Evolutionary conservation across 2,888 invertebrate species (phyloP).

Genomic region (Baronia brevicornis): DNA sequence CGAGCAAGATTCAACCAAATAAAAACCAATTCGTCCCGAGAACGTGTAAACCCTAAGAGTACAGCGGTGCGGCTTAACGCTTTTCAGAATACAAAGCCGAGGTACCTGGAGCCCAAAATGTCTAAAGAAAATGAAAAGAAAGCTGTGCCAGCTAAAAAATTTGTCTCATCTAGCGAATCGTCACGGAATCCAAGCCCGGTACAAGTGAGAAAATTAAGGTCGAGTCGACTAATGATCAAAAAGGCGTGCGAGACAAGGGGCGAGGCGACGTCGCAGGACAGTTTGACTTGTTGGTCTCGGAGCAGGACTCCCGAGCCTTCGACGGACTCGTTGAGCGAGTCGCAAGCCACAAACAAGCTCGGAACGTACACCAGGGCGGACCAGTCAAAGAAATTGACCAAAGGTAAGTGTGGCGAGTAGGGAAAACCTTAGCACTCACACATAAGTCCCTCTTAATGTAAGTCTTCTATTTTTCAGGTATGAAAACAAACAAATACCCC

Average conservation of each 20-base stretch:
- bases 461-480: constrained; percentile 1
- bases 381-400: constrained; percentile 35
- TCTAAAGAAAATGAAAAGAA: constrained; percentile 30
- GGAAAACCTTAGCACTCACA: constrained; percentile 1
- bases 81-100: constrained; percentile 66
- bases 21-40: constrained; percentile 40
- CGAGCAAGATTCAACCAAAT: constrained; percentile 53
- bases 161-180: constrained; percentile 78
- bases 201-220: constrained; percentile 50
- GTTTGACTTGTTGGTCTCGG: constrained; percentile 58
- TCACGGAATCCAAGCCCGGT: constrained; percentile 82
- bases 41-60: constrained; percentile 24
- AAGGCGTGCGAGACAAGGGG: constrained; percentile 38
- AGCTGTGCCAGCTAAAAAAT: constrained; percentile 41
- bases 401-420: constrained; percentile 41
- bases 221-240: constrained; percentile 40
- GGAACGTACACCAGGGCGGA: constrained; percentile 57
- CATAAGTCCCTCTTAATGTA: neutral
- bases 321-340: constrained; percentile 61
- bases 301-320: constrained; percentile 64
- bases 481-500: constrained; percentile 1
- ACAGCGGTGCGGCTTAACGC: constrained; percentile 27
- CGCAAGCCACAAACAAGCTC: constrained; percentile 53
- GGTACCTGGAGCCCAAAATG: constrained; percentile 77
- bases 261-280: constrained; percentile 66